A percentile compares a stretch with the other conserved stretches of the same genome.
phyloP scores from a whole-genome alignment of 2,113 vertebrate genomes.

The Clarias batrachus region DNA sequence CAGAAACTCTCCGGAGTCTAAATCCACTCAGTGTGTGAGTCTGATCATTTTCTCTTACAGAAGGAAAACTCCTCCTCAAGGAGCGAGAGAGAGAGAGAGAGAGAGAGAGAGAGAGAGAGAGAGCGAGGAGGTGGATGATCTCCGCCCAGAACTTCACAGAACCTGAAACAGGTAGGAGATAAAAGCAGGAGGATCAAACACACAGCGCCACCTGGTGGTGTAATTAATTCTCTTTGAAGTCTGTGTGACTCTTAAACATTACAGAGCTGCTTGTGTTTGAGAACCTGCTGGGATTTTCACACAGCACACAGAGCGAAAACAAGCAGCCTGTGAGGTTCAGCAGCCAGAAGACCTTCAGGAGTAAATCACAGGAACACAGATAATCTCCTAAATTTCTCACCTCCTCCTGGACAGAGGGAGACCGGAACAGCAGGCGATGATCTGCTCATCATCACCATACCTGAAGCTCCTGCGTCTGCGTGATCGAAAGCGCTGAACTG shows the following conservation, averaged over 20 bases:
- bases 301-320: no score
- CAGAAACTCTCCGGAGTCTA: not conserved
- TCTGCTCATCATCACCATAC: not conserved
- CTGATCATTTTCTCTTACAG: not conserved
- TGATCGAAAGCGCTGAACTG: not conserved
- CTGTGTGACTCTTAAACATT: no score
- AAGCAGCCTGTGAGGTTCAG: not conserved
- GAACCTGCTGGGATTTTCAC: not conserved
- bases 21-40: not conserved
- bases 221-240: not conserved
- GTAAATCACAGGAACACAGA: not conserved
- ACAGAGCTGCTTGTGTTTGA: not conserved
- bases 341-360: not conserved
- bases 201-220: not conserved
- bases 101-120: not conserved
- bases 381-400: no score
- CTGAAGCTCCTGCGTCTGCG: not conserved
- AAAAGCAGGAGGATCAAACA: not conserved
- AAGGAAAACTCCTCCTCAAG: constrained; percentile 23
- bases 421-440: not conserved
- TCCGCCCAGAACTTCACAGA: constrained; percentile 29
- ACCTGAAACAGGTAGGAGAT: constrained; percentile 43
- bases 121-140: not conserved
- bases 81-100: constrained; percentile 3
- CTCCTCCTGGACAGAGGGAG: not conserved